Percentiles rank a stretch among this genome's conserved stretches.
Evolutionary conservation across 2,113 vertebrate genomes (phyloP).

Genomic region (Elgaria multicarinata): DNA sequence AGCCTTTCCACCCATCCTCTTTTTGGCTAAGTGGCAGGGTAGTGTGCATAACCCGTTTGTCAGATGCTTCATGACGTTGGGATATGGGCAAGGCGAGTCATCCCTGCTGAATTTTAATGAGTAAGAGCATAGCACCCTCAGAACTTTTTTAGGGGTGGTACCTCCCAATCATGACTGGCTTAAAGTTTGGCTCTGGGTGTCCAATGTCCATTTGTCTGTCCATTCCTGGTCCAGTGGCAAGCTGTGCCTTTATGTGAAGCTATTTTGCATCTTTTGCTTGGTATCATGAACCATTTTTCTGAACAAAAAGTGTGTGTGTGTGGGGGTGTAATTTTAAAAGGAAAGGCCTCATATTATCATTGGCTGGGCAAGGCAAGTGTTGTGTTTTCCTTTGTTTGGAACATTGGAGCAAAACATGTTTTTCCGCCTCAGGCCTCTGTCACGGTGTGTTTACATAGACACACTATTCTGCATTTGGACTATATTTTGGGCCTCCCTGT

Average conservation of each 20-base stretch:
- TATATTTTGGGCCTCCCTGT: not conserved
- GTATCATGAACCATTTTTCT: not conserved
- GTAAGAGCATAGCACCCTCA: not conserved
- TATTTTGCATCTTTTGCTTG: not conserved
- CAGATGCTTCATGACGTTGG: not conserved
- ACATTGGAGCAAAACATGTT: not conserved
- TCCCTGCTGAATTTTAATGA: not conserved
- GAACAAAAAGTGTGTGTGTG: not conserved
- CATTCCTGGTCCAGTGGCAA: not conserved
- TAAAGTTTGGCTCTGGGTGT: not conserved
- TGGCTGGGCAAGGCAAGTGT: not conserved
- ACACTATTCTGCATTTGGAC: not conserved
- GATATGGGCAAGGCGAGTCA: not conserved
- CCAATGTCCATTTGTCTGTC: not conserved
- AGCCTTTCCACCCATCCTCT: too few species aligned
- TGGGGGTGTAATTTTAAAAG: not conserved
- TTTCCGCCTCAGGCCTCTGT: not conserved
- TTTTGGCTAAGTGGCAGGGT: not conserved
- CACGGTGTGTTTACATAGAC: not conserved
- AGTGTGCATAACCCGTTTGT: not conserved
- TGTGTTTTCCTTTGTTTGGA: constrained; percentile 15
- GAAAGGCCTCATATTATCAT: not conserved
- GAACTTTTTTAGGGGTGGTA: not conserved
- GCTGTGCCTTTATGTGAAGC: not conserved
- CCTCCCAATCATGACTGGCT: not conserved